Evolutionary conservation across 1,140 invertebrate species (phyloP).

Genomic region (Sarcophaga peregrina): DNA sequence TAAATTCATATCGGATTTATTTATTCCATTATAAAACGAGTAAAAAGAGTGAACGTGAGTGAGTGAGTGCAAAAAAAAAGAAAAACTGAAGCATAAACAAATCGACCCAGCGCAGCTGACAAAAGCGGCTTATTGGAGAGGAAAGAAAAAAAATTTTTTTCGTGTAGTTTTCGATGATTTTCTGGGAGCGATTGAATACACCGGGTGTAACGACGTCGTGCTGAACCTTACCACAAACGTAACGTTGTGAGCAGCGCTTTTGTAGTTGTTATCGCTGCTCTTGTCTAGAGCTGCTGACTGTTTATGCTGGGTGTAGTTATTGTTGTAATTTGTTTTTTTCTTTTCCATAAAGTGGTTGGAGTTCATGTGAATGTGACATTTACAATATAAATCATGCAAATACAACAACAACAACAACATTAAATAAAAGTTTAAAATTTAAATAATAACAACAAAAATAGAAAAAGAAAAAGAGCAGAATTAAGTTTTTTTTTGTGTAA

Average conservation of each 20-base stretch:
- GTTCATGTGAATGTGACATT: conserved; percentile 40
- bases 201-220: neutral
- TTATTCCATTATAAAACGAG: neutral
- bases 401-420: too few species aligned
- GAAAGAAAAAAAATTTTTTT: too few species aligned
- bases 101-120: neutral
- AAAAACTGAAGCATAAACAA: conserved; percentile 24
- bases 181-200: neutral
- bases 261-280: conserved; percentile 4
- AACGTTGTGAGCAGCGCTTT: neutral
- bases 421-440: too few species aligned
- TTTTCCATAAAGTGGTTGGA: neutral
- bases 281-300: neutral
- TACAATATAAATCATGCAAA: conserved; percentile 24
- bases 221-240: neutral
- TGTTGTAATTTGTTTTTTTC: neutral
- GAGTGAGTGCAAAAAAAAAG: neutral
- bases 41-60: neutral
- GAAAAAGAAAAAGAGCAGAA: neutral
- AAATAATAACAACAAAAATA: neutral
- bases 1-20: neutral
- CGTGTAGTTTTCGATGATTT: too few species aligned
- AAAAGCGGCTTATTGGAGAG: neutral
- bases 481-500: neutral
- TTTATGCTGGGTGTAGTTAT: neutral